phyloP scores from a whole-genome alignment of 2,797 vertebrate genomes.

The Thripadectes ignobilis region DNA sequence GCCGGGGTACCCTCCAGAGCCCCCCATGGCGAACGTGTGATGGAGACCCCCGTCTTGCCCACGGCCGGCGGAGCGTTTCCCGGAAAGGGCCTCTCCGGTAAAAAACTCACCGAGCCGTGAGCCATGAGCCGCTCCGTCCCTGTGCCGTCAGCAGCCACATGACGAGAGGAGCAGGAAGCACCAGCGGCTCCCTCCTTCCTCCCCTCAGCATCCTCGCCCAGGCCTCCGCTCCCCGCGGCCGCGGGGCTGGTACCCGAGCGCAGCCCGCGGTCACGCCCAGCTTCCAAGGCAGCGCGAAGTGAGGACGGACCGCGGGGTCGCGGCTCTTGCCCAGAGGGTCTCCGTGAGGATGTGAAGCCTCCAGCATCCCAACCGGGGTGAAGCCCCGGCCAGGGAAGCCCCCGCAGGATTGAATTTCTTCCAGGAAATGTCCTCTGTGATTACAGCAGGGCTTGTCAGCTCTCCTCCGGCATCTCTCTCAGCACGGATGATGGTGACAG shows the following conservation, averaged over 20 bases:
- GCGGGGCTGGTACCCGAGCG: neutral
- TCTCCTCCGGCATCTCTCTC: neutral
- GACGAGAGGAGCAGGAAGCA: neutral
- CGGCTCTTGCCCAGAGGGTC: neutral
- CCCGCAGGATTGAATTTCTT: neutral
- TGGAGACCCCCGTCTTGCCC: neutral
- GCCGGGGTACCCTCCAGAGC: neutral
- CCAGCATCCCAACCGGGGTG: neutral
- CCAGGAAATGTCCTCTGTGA: neutral
- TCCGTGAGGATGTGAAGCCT: neutral
- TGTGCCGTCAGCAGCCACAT: neutral
- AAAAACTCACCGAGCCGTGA: neutral
- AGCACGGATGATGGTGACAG: neutral
- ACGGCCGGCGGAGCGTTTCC: neutral
- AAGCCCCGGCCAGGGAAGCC: neutral
- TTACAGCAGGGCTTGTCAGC: neutral
- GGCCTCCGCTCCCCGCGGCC: neutral
- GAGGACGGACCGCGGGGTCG: fast-evolving
- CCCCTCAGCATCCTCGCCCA: neutral
- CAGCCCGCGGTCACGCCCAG: neutral
- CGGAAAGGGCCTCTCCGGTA: neutral
- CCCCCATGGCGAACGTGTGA: fast-evolving
- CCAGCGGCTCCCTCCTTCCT: neutral
- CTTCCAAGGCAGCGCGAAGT: neutral
- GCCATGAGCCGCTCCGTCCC: neutral